phyloP scores from a whole-genome alignment of 2,113 vertebrate genomes.

The Pygoscelis adeliae region DNA sequence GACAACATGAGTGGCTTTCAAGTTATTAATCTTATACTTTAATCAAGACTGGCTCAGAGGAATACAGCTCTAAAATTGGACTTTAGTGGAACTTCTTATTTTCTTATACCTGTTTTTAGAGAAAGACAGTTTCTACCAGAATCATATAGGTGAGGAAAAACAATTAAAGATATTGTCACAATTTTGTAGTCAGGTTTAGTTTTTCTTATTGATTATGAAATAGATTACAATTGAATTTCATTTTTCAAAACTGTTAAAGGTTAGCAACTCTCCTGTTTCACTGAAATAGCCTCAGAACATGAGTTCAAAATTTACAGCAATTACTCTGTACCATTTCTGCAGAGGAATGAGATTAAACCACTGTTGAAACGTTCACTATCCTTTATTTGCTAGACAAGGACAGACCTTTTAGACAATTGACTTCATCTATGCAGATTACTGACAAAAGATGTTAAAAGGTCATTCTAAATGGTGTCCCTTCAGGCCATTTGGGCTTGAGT shows the following conservation, averaged over 20 bases:
- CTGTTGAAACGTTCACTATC: background rate
- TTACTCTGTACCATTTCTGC: background rate
- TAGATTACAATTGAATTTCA: background rate
- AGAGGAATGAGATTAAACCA: background rate
- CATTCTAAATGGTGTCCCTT: constrained; percentile 39
- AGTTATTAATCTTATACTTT: background rate
- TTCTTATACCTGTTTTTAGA: background rate
- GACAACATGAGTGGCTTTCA: background rate
- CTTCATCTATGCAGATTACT: constrained; percentile 17
- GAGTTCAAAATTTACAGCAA: background rate
- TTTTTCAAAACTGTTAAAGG: background rate
- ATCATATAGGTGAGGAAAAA: background rate
- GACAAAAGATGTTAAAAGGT: constrained; percentile 54
- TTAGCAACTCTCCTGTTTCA: background rate
- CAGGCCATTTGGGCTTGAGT: constrained; percentile 27
- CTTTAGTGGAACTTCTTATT: background rate
- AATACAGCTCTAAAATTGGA: background rate
- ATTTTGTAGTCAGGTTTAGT: background rate
- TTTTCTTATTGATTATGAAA: background rate
- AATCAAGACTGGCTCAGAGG: background rate
- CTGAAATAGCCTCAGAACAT: background rate
- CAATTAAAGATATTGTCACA: background rate
- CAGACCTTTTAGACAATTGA: background rate
- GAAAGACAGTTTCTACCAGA: background rate
- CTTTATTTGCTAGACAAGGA: background rate